Evolutionary conservation across 2,888 invertebrate species (phyloP).

Genomic region (Anaspis maculata): DNA sequence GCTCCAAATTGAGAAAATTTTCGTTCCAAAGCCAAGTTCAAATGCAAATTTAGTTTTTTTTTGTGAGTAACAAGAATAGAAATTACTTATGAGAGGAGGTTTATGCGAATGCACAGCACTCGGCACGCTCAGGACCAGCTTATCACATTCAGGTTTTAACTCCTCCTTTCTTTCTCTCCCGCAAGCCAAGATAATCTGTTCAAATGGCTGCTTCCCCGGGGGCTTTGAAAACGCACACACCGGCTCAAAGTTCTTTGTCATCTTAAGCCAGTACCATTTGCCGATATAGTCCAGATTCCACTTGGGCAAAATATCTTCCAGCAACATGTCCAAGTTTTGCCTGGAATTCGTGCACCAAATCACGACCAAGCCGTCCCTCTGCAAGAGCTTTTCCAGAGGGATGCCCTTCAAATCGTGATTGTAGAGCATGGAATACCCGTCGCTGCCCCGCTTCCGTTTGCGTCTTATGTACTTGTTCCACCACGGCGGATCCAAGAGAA

Average conservation of each 20-base stretch:
- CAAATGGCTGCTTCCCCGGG: constrained; percentile 80
- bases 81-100: constrained; percentile 69
- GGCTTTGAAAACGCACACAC: constrained; percentile 31
- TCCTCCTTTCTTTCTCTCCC: constrained; percentile 34
- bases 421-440: constrained; percentile 69
- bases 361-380: constrained; percentile 59
- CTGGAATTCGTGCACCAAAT: constrained; percentile 90
- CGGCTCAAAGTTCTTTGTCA: constrained; percentile 33
- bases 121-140: constrained; percentile 73
- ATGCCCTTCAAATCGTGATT: constrained; percentile 65
- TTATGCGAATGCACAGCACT: constrained; percentile 94
- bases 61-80: neutral
- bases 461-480: constrained; percentile 89
- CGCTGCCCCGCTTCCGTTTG: constrained; percentile 57
- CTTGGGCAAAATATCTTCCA: constrained; percentile 63
- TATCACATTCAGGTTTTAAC: too few relatives aligned
- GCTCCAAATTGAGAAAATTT: too few relatives aligned
- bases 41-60: too few relatives aligned
- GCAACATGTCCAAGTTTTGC: constrained; percentile 59
- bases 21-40: too few relatives aligned
- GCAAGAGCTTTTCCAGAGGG: constrained; percentile 57
- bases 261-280: constrained; percentile 87
- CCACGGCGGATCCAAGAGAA: constrained; percentile 94
- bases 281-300: constrained; percentile 69
- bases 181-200: constrained; percentile 62